A percentile compares a stretch with the other conserved stretches of the same genome.
These are phyloP conservation scores for Scarus forsteni DNA, from an alignment of 2,797 vertebrate genomes.

Conservation along the genomic window DNA sequence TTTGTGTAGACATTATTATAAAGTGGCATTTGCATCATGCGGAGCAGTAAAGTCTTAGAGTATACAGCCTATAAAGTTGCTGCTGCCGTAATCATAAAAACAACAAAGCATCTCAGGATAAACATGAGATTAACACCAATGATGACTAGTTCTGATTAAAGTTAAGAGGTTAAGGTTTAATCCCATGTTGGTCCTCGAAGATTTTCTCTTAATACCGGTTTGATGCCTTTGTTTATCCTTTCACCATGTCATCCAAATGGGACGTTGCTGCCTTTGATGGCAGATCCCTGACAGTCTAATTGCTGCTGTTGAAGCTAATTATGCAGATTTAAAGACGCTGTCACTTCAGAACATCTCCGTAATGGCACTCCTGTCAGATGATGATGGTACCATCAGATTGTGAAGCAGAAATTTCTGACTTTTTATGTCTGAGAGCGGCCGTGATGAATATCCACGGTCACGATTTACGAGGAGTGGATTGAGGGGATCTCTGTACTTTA, in stretches of 20 bases:
- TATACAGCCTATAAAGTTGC: background rate
- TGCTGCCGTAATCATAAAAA: background rate
- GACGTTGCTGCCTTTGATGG: constrained; percentile 57
- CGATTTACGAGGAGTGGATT: background rate
- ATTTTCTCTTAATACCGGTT: constrained; percentile 17
- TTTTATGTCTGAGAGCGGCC: constrained; percentile 33
- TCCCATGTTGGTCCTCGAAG: constrained; percentile 9
- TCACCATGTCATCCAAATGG: constrained; percentile 26
- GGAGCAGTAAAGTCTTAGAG: too few relatives aligned
- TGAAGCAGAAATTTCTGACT: constrained; percentile 33
- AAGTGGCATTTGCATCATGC: too few relatives aligned
- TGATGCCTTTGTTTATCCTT: constrained; percentile 47
- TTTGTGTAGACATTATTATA: too few relatives aligned
- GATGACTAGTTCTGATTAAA: background rate
- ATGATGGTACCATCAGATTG: constrained; percentile 58
- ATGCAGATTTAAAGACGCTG: constrained; percentile 69
- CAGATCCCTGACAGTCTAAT: constrained; percentile 71
- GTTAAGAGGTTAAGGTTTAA: constrained; percentile 24
- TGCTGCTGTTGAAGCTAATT: constrained; percentile 68
- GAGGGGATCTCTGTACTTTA: constrained; percentile 24
- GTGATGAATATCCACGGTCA: constrained; percentile 39
- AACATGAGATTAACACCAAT: background rate
- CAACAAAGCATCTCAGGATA: background rate
- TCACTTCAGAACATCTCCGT: constrained; percentile 60
- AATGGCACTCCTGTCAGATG: constrained; percentile 58